Percentiles rank a stretch among this genome's conserved stretches.
phyloP scores from a whole-genome alignment of 2,797 vertebrate species.

The Neostethus bicornis region DNA sequence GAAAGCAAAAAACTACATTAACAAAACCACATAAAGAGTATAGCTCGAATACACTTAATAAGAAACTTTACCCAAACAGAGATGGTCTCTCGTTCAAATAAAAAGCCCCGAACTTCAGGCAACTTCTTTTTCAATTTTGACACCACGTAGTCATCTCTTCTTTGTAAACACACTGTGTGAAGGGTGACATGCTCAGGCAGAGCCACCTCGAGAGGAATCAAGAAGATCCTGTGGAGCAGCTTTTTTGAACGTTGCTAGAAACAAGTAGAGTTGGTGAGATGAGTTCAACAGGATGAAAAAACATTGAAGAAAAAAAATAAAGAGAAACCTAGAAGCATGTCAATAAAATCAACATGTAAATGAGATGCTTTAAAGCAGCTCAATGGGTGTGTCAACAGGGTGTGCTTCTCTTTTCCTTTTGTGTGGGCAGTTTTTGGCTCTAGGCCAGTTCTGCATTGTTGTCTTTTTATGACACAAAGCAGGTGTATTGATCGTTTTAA shows the following conservation, averaged over 20 bases:
- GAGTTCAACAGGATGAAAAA: too few species aligned
- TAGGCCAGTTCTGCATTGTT: background rate
- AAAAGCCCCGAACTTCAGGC: background rate
- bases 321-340: constrained; percentile 14
- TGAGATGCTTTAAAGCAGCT: constrained; percentile 7
- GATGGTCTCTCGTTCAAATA: constrained; percentile 1
- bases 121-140: constrained; percentile 19
- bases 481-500: background rate
- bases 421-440: background rate
- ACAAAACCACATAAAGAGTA: background rate
- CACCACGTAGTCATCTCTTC: constrained; percentile 1
- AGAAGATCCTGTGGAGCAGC: constrained; percentile 64
- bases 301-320: constrained; percentile 14
- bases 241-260: too few species aligned
- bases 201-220: constrained; percentile 57
- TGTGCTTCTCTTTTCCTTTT: constrained; percentile 22
- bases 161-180: constrained; percentile 2
- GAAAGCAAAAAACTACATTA: constrained; percentile 7
- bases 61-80: constrained; percentile 39
- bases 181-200: constrained; percentile 6
- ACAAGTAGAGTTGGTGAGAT: too few species aligned
- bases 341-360: constrained; percentile 13
- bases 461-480: background rate
- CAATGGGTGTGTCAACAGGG: constrained; percentile 33
- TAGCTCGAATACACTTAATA: background rate